phyloP scores from a whole-genome alignment of 2,797 vertebrate species.

The Streptopelia turtur region DNA sequence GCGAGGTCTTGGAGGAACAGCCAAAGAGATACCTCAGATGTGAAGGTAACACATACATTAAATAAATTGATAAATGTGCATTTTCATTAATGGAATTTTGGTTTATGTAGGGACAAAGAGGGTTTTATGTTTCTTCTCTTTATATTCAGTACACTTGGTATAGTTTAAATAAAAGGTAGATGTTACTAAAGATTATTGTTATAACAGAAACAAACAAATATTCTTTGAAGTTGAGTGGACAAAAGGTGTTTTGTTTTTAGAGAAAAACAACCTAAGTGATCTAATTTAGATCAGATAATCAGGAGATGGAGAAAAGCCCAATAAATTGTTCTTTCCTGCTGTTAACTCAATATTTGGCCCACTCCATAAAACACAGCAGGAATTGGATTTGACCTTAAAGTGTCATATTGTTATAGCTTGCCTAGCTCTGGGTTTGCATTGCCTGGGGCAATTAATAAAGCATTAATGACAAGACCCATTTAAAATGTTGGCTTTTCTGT shows the following conservation, averaged over 20 bases:
- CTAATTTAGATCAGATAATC: slow-evolving; percentile 81
- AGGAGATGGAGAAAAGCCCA: slow-evolving; percentile 73
- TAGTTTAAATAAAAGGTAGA: slow-evolving; percentile 5
- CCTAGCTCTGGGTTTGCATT: slow-evolving; percentile 85
- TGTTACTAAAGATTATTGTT: slow-evolving; percentile 12
- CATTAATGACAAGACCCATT: slow-evolving; percentile 99
- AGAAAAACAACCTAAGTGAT: slow-evolving; percentile 65
- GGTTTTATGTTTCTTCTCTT: background rate
- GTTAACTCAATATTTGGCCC: slow-evolving; percentile 89
- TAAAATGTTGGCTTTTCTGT: slow-evolving; percentile 93
- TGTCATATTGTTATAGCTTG: slow-evolving; percentile 95
- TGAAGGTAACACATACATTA: slow-evolving; percentile 83
- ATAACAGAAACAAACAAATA: slow-evolving; percentile 44
- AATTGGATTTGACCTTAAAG: slow-evolving; percentile 96
- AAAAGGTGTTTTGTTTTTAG: slow-evolving; percentile 67
- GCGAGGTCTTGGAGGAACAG: slow-evolving; percentile 95
- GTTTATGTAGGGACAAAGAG: background rate
- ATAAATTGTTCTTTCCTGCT: slow-evolving; percentile 86
- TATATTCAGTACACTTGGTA: background rate
- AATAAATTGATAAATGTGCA: background rate
- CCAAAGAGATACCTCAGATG: slow-evolving; percentile 97
- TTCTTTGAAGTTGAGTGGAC: slow-evolving; percentile 65
- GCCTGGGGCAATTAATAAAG: slow-evolving; percentile 99
- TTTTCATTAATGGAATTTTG: background rate
- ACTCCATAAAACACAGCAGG: slow-evolving; percentile 88